phyloP scores from a whole-genome alignment of 2,113 vertebrate genomes.

The Oryctolagus cuniculus region DNA sequence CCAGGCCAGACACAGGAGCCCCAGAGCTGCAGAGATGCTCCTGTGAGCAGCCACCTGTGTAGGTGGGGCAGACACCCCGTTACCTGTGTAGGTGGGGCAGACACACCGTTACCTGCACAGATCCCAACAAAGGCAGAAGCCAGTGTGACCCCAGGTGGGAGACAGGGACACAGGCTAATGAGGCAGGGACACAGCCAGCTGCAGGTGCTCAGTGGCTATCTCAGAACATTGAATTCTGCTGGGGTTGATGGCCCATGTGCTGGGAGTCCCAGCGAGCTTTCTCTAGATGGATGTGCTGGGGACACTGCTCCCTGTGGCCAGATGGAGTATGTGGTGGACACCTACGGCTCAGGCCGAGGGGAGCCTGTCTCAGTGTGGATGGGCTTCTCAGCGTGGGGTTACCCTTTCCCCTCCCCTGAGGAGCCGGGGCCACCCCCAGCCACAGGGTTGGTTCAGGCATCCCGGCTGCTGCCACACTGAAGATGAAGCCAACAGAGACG shows the following conservation, averaged over 20 bases:
- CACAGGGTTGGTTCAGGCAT: no score
- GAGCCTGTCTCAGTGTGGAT: neutral
- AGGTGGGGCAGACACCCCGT: neutral
- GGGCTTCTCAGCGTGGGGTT: neutral
- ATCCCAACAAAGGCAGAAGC: neutral
- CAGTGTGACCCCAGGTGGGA: rapidly evolving
- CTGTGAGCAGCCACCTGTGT: no score
- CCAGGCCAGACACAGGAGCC: rapidly evolving
- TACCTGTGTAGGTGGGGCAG: neutral
- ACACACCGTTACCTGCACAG: no score
- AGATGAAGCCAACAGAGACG: no score
- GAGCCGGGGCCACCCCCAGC: no score
- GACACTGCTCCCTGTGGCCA: rapidly evolving
- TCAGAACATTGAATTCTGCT: rapidly evolving
- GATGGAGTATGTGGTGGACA: neutral
- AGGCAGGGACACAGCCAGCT: rapidly evolving
- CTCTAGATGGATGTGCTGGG: neutral
- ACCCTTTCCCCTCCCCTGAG: no score
- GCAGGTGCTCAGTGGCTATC: neutral
- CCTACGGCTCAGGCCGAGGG: neutral
- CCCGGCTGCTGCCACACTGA: no score
- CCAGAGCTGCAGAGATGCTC: rapidly evolving
- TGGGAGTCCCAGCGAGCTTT: neutral
- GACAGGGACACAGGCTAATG: rapidly evolving
- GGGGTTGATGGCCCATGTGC: rapidly evolving